Conservation (phyloP, 2,797 vertebrate species). For the Strix occidentalis region DNA sequence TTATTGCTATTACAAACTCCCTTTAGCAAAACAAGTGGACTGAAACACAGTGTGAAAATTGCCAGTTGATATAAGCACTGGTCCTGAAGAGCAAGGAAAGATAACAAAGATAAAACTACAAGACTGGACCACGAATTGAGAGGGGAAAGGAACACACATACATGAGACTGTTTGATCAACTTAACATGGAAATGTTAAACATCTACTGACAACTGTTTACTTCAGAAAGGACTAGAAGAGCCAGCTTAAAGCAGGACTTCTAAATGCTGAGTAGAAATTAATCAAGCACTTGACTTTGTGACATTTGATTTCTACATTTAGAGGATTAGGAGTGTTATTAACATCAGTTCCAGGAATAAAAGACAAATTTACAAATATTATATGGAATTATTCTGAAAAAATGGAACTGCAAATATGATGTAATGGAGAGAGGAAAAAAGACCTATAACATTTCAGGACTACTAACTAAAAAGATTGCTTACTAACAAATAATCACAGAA, state of each 20-base stretch:
- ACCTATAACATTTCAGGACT: constrained; percentile 30
- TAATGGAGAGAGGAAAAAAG: constrained; percentile 11
- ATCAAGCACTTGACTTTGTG: not conserved
- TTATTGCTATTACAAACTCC: not conserved
- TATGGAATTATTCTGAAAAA: constrained; percentile 35
- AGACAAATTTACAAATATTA: constrained; percentile 35
- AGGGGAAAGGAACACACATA: not conserved
- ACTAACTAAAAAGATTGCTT: constrained; percentile 41
- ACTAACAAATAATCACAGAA: constrained; percentile 57
- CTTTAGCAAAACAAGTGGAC: not conserved
- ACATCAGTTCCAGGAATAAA: constrained; percentile 52
- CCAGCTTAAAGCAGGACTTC: not conserved
- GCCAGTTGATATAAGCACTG: not conserved
- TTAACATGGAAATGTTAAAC: not conserved
- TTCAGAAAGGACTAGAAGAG: not conserved
- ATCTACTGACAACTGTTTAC: not conserved
- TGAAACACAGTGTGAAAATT: not conserved
- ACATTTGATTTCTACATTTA: not conserved
- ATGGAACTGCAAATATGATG: constrained; percentile 46
- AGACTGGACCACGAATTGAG: not conserved
- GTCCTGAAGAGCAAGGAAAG: not conserved
- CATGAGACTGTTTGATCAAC: not conserved
- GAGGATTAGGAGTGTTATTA: constrained; percentile 45
- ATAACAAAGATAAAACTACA: not conserved
- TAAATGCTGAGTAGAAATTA: not conserved